These are phyloP conservation scores for Athripsodes cinereus DNA, from an alignment of 2,888 invertebrate genomes.

Conservation along the genomic window DNA sequence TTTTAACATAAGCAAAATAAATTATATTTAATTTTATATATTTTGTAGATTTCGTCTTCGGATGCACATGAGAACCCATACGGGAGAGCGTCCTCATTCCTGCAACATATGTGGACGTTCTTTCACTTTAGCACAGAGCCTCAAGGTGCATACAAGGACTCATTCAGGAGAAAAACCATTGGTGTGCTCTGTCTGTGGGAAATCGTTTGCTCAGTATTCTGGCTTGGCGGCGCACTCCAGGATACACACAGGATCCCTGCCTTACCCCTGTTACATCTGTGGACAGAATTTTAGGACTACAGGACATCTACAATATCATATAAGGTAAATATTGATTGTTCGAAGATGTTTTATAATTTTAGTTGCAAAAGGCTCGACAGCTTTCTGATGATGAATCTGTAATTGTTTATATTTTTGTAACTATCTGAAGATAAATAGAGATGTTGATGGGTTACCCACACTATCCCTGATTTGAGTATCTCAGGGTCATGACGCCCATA, in stretches of 20 bases:
- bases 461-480: too few species aligned
- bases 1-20: too few species aligned
- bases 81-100: conserved; percentile 38
- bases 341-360: background rate
- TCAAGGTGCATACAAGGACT: conserved; percentile 43
- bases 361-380: background rate
- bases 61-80: conserved; percentile 43
- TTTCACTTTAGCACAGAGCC: conserved; percentile 42
- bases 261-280: conserved; percentile 43
- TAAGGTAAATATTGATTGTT: conserved; percentile 32
- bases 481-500: too few species aligned
- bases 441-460: too few species aligned
- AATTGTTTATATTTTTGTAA: too few species aligned
- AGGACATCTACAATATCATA: conserved; percentile 47
- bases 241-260: conserved; percentile 41
- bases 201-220: conserved; percentile 43
- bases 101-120: conserved; percentile 42
- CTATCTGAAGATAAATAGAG: too few species aligned
- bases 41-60: conserved; percentile 40
- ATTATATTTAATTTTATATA: background rate
- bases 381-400: too few species aligned
- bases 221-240: conserved; percentile 42
- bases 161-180: conserved; percentile 50
- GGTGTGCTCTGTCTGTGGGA: conserved; percentile 40
- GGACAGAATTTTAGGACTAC: conserved; percentile 42